A percentile compares a stretch with the other conserved stretches of the same genome.
These are phyloP conservation scores for Corvus hawaiiensis DNA, from an alignment of 2,113 vertebrate species.

Conservation along the genomic window DNA sequence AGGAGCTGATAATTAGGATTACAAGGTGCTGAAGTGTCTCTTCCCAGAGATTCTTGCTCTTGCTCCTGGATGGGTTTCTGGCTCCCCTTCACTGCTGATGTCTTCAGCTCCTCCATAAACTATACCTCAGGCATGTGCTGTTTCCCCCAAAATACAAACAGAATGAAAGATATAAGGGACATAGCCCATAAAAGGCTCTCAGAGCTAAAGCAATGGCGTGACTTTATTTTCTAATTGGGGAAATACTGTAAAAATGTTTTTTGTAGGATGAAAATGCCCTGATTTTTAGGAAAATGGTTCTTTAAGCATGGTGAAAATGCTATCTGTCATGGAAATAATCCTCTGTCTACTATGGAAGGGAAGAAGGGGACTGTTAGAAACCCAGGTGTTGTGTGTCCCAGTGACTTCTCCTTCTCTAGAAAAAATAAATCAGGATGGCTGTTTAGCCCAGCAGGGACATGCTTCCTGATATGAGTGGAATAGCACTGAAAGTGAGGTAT, in stretches of 20 bases:
- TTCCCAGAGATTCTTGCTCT: neutral
- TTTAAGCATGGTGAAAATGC: neutral
- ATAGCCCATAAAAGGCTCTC: neutral
- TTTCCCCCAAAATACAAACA: neutral
- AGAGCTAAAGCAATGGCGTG: neutral
- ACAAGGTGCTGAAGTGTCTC: neutral
- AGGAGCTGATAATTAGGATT: neutral
- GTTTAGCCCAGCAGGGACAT: neutral
- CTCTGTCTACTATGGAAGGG: rapidly evolving
- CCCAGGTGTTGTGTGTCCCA: neutral
- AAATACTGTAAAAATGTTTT: neutral
- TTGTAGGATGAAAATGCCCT: neutral
- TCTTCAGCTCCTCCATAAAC: neutral
- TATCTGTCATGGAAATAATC: neutral
- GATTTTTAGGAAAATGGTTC: neutral
- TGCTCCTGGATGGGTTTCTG: neutral
- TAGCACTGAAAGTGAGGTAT: neutral
- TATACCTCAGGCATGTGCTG: rapidly evolving
- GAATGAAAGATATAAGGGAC: neutral
- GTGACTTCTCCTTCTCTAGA: neutral
- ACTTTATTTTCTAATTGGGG: neutral
- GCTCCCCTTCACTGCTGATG: neutral
- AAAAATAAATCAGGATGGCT: neutral
- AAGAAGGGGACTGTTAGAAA: neutral
- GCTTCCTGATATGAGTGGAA: neutral